phyloP scores from a whole-genome alignment of 92 coral and sea anemone species.

The Zoanthus gigantus region DNA sequence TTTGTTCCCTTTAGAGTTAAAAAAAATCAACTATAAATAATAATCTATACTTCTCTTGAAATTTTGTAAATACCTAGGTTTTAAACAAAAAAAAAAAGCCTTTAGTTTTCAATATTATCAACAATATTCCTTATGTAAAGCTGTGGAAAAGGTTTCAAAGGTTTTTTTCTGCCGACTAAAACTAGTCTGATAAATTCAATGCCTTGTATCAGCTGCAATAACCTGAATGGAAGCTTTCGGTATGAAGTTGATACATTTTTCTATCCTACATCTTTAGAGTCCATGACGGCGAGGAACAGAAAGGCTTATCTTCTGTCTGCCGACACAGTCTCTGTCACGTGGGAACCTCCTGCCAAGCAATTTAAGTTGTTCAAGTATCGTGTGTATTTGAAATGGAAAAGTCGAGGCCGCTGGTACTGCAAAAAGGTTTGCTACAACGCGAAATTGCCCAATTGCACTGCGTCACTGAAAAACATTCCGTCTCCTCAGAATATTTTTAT shows the following conservation, averaged over 20 bases:
- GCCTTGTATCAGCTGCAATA: not conserved
- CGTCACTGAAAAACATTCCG: slow-evolving; percentile 29
- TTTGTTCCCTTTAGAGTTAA: no score
- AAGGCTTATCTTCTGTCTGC: slow-evolving; percentile 24
- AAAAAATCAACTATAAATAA: no score
- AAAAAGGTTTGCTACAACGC: slow-evolving; percentile 63
- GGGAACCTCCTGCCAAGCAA: slow-evolving; percentile 71
- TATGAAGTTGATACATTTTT: no score
- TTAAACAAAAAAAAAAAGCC: no score
- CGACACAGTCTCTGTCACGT: slow-evolving; percentile 46
- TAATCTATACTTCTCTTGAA: no score
- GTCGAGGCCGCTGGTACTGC: slow-evolving; percentile 29
- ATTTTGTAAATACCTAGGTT: no score
- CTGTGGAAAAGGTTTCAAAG: no score
- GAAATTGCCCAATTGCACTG: slow-evolving; percentile 53
- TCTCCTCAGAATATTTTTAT: slow-evolving; percentile 56
- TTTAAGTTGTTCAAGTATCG: slow-evolving; percentile 67
- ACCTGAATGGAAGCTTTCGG: not conserved
- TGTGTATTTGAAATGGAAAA: slow-evolving; percentile 72
- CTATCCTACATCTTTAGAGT: slow-evolving; percentile 21
- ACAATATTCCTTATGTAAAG: no score
- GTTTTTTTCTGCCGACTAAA: no score
- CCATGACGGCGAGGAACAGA: slow-evolving; percentile 50
- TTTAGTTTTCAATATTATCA: no score
- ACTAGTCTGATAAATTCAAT: not conserved